Evolutionary conservation across 2,113 vertebrate species (phyloP), one percentile per base, ranked within the genome.

Genomic region (Enhydra lutris): DNA sequence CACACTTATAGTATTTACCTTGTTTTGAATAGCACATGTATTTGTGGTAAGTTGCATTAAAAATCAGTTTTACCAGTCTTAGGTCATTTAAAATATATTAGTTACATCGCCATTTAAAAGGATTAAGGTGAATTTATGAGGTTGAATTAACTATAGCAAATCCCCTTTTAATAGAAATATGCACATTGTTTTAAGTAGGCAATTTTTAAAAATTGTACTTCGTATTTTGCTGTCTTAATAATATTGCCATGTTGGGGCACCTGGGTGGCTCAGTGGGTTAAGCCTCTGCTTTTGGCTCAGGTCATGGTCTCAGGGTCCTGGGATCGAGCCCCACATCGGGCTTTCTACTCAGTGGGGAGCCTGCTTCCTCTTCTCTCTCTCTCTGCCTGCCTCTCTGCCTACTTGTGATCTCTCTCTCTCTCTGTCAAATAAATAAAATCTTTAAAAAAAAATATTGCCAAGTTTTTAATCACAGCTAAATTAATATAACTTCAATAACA

Each of bases 161-260:
- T 87, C 10, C 61, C n/a, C 34, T 93, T 96, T 91, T 82, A 69
- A 52, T 88, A 93, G 47, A 95, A 39, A 91, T 73, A 39, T 73
- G 86, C 0, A 61, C 7, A 24, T 55, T 71, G 4, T 90, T 88
- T 96, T 93, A 85, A 95, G 10, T 47, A 55, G 6, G 3, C 4
- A 9, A 31, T 90, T 96, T 69, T 76, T 17, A 14, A 89, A 94
- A 91, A 24, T 73, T 8, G 6, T 78, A 47, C 4, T 61, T 80
- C 14, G 23, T 86, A 1, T 63, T 83, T 80, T 93, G 17, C n/a
- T 89, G 42, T 86, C 26, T 94, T 52, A 86, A 85, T 57, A 47
- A 18, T 74, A 86, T 9, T 69, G 39, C 26, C 10, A 21, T 92
- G 29, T 34, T 71, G 42, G 42, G 42, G 3, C 42, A 42, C 42